These are phyloP conservation scores for Sarcoramphus papa DNA, from an alignment of 2,797 vertebrate genomes.

Conservation along the genomic window DNA sequence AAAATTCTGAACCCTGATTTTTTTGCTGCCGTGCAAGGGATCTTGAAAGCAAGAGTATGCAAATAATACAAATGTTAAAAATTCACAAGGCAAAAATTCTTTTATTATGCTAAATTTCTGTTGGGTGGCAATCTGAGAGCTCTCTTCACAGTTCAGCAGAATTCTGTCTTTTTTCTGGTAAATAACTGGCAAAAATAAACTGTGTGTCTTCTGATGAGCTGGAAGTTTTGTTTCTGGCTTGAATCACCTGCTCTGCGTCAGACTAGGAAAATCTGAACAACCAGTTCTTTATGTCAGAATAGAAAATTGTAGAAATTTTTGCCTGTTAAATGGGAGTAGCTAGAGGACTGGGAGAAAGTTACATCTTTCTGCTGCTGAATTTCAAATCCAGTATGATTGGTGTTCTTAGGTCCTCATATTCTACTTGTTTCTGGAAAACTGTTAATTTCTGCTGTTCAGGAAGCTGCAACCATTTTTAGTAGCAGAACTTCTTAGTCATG, in stretches of 20 bases:
- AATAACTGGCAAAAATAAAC: neutral
- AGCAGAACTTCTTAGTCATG: neutral
- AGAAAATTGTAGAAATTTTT: neutral
- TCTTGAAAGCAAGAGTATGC: neutral
- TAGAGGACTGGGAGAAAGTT: neutral
- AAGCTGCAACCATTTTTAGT: neutral
- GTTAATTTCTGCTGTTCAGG: neutral
- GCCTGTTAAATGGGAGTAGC: neutral
- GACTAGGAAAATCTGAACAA: neutral
- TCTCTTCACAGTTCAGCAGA: neutral
- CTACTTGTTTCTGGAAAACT: neutral
- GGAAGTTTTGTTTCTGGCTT: neutral
- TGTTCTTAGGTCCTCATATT: neutral
- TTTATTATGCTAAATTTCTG: neutral
- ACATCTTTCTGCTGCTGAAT: neutral
- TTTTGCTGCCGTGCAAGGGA: fast-evolving
- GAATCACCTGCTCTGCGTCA: neutral
- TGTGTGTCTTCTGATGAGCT: neutral
- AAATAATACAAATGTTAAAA: neutral
- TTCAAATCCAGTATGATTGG: neutral
- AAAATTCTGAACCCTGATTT: neutral
- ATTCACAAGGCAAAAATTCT: neutral
- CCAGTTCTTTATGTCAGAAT: neutral
- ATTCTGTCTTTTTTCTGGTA: neutral
- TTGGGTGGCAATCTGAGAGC: neutral